phyloP scores from a whole-genome alignment of 2,888 invertebrate genomes.

The Spodoptera littoralis region DNA sequence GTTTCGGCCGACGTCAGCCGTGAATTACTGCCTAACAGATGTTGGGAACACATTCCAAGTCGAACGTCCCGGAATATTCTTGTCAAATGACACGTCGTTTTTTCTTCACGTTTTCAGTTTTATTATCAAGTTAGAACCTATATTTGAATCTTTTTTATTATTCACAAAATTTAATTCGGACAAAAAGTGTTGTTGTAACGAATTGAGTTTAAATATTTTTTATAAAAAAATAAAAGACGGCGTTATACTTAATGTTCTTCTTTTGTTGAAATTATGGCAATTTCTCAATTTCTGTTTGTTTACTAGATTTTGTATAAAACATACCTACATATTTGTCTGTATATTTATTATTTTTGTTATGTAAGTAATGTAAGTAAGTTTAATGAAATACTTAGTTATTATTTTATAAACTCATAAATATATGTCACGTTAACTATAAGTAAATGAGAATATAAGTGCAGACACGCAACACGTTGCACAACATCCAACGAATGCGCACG shows the following conservation, averaged over 20 bases:
- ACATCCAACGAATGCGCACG: slow-evolving; percentile 25
- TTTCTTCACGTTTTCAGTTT: slow-evolving; percentile 46
- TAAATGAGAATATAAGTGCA: background rate
- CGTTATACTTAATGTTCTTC: no score
- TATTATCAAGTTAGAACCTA: slow-evolving; percentile 39
- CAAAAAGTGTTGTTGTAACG: background rate
- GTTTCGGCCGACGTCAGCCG: slow-evolving; percentile 39
- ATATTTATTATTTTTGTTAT: no score
- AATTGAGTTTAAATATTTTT: no score
- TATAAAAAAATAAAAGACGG: no score
- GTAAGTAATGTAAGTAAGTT: no score
- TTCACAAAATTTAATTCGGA: background rate
- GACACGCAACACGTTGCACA: slow-evolving; percentile 31
- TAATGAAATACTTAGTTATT: no score
- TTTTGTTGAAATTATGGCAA: no score
- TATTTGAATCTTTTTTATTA: slow-evolving; percentile 21
- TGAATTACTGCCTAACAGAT: slow-evolving; percentile 83
- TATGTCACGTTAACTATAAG: no score
- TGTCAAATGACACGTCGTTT: slow-evolving; percentile 64
- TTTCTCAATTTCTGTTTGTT: no score
- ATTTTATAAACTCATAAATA: no score
- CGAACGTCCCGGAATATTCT: slow-evolving; percentile 70
- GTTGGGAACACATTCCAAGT: slow-evolving; percentile 74
- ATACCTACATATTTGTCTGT: no score
- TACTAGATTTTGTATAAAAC: no score